Base-by-base conservation (phyloP, 2,113 vertebrate species). In the Oncorhynchus keta region DNA sequence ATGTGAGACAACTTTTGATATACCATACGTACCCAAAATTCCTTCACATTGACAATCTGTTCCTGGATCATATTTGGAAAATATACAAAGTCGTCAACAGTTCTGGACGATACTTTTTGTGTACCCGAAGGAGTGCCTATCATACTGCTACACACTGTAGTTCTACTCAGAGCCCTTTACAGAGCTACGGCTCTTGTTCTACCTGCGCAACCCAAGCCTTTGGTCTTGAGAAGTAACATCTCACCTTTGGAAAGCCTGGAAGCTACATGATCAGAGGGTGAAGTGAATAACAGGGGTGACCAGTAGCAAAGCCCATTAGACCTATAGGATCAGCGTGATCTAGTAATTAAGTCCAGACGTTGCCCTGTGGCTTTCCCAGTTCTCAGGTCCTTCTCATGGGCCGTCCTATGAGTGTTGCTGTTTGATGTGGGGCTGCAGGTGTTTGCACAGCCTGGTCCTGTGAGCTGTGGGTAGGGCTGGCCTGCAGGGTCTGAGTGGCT, bases 381-480 rank as follows among this genome's bases (percentile, higher is more conserved):
- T 55, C 51, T 55, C 51, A 16, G 51, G 51, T 55, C 5, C 16
- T 55, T 55, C 51, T 55, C 16, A 55, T 3, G 51, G 51, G 26
- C 30, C 1, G 13, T n/a, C 30, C 57, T 45, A 35, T 16, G 8
- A 35, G 32, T 45, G 35, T 55, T 22, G 22, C 13, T 9, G n/a
- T 81, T 65, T 74, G 79, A 77, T 77, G 75, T 48, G 6, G 2
- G 45, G 13, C 55, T 66, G 65, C 66, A 66, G 71, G 75, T 74
- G 79, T 74, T 70, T 69, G 20, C 59, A 28, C 16, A 64, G 75
- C 32, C 72, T 30, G 48, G 24, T 13, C 13, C 13, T n/a, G 57
- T 73, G 28, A 57, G 51, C 72, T 39, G 18, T 20, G 28, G 28
- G 55, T 39, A 18, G 32, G 49, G 30, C 6, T 8, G 24, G 49